Percentiles rank a stretch among this genome's conserved stretches.
phyloP scores from a whole-genome alignment of 2,113 vertebrate genomes.

The Hassar affinis region DNA sequence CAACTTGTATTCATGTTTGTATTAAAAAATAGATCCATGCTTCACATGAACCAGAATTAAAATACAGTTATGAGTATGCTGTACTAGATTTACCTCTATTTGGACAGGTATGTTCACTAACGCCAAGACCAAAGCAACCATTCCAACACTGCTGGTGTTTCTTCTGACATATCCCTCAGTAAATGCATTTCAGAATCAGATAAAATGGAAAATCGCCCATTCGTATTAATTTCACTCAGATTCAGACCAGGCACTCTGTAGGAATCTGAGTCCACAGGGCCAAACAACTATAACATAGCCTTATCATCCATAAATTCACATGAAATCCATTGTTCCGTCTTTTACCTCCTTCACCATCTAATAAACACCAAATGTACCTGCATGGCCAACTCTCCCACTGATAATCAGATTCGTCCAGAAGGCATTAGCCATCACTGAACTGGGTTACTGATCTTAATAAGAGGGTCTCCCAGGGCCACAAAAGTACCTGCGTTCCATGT shows the following conservation, averaged over 20 bases:
- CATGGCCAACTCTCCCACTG: neutral
- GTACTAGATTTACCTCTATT: no score
- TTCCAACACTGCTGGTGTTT: neutral
- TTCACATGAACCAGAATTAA: neutral
- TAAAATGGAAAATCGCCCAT: neutral
- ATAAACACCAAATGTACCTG: constrained; percentile 26
- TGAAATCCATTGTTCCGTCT: constrained; percentile 15
- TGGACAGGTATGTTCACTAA: neutral
- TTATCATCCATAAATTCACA: constrained; percentile 52
- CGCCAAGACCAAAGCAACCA: neutral
- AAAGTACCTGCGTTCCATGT: neutral
- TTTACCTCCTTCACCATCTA: constrained; percentile 23
- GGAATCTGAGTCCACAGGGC: neutral
- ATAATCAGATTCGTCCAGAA: no score
- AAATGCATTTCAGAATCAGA: neutral
- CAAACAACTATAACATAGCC: constrained; percentile 40
- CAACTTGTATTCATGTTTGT: neutral
- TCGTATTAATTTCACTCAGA: neutral
- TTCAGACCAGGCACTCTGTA: neutral
- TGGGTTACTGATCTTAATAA: neutral
- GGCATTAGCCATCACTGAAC: neutral
- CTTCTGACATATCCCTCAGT: neutral
- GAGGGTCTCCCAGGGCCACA: neutral
- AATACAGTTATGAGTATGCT: neutral
- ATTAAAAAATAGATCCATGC: neutral